Percentiles rank a stretch among this genome's conserved stretches.
phyloP scores from a whole-genome alignment of 2,797 vertebrate genomes.

The Decapterus maruadsi region DNA sequence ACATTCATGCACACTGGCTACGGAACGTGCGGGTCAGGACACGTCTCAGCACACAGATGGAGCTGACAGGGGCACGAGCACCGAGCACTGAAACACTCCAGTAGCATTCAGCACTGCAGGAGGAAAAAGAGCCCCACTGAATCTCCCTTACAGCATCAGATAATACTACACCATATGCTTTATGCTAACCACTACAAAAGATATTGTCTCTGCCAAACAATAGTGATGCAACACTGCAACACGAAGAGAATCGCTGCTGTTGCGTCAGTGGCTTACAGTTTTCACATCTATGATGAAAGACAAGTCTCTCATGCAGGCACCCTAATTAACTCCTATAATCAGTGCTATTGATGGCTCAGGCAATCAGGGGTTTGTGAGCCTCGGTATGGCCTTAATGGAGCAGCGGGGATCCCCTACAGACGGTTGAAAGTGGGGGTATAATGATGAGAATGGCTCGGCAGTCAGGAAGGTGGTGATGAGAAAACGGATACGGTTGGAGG shows the following conservation, averaged over 20 bases:
- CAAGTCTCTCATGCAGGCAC: constrained; percentile 33
- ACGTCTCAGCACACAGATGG: constrained; percentile 66
- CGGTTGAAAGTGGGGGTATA: constrained; percentile 60
- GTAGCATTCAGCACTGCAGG: constrained; percentile 36
- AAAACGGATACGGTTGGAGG: constrained; percentile 67
- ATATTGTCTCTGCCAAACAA: constrained; percentile 41
- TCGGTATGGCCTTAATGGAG: constrained; percentile 66
- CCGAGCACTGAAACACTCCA: constrained; percentile 45
- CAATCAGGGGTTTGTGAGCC: constrained; percentile 69
- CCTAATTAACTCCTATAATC: constrained; percentile 79
- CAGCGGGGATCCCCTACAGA: constrained; percentile 69
- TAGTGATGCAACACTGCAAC: constrained; percentile 49
- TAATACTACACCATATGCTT: constrained; percentile 42
- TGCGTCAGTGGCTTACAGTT: constrained; percentile 58
- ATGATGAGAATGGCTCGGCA: constrained; percentile 63
- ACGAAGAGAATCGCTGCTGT: constrained; percentile 31
- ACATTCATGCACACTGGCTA: constrained; percentile 28
- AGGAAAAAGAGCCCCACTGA: constrained; percentile 34
- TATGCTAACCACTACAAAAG: constrained; percentile 36
- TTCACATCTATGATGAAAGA: constrained; percentile 60
- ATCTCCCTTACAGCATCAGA: constrained; percentile 39
- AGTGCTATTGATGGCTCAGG: constrained; percentile 69
- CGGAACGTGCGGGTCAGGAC: constrained; percentile 64
- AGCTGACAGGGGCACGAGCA: constrained; percentile 64
- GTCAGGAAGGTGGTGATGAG: constrained; percentile 67